A percentile compares a stretch with the other conserved stretches of the same genome.
phyloP scores from a whole-genome alignment of 2,888 invertebrate genomes.

The Nomada fucata region DNA sequence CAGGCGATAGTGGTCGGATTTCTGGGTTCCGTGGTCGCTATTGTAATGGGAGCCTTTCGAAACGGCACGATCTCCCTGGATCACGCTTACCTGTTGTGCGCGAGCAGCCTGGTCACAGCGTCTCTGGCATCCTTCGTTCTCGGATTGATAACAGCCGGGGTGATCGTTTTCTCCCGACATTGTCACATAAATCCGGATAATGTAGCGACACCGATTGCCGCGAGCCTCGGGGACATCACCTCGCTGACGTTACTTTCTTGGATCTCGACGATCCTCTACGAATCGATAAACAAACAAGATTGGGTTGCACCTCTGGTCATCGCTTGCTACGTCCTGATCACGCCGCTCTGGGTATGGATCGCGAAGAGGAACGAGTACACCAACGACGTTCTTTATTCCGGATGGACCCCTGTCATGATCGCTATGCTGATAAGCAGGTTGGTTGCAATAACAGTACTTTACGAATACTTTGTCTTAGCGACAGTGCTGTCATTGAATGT shows the following conservation, averaged over 20 bases:
- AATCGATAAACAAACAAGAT: slow-evolving; percentile 86
- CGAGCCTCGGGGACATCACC: slow-evolving; percentile 92
- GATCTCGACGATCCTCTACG: slow-evolving; percentile 86
- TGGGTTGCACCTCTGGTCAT: slow-evolving; percentile 89
- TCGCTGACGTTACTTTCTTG: slow-evolving; percentile 88
- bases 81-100: slow-evolving; percentile 90
- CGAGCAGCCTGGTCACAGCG: slow-evolving; percentile 91
- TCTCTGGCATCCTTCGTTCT: slow-evolving; percentile 90
- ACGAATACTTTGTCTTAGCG: too few species aligned
- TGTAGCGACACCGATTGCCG: slow-evolving; percentile 92
- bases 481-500: not conserved
- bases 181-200: slow-evolving; percentile 92
- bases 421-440: slow-evolving; percentile 93
- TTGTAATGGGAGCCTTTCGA: slow-evolving; percentile 88
- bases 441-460: slow-evolving; percentile 23
- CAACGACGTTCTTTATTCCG: slow-evolving; percentile 88
- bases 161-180: slow-evolving; percentile 89
- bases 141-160: slow-evolving; percentile 89
- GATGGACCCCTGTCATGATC: slow-evolving; percentile 91
- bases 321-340: slow-evolving; percentile 87
- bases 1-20: slow-evolving; percentile 91
- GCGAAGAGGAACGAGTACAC: slow-evolving; percentile 90
- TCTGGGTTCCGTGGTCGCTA: slow-evolving; percentile 89
- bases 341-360: slow-evolving; percentile 91
- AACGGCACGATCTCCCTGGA: slow-evolving; percentile 87